phyloP scores from a whole-genome alignment of 2,113 vertebrate genomes.

The Syngnathus typhle region DNA sequence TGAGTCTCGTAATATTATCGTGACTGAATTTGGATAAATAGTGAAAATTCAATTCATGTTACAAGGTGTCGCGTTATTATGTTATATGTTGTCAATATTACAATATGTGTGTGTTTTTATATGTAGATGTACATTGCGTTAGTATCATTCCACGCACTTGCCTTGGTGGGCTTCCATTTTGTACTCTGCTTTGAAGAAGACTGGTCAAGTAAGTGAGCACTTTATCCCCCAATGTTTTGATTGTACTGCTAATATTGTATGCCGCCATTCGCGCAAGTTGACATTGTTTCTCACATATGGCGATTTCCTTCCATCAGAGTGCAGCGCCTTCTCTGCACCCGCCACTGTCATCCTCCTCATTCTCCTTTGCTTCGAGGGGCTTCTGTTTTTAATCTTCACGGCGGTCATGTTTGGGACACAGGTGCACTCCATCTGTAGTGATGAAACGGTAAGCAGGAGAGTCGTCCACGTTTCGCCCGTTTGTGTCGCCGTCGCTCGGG shows the following conservation, averaged over 20 bases:
- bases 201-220: slow-evolving; percentile 85
- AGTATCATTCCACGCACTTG: slow-evolving; percentile 88
- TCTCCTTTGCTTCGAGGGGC: slow-evolving; percentile 91
- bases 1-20: slow-evolving; percentile 69
- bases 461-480: neutral
- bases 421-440: slow-evolving; percentile 94
- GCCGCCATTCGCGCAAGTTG: neutral
- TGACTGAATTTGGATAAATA: neutral
- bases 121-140: slow-evolving; percentile 98
- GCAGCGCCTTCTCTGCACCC: slow-evolving; percentile 92
- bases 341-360: slow-evolving; percentile 94
- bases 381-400: slow-evolving; percentile 96
- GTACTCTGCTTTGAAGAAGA: slow-evolving; percentile 94
- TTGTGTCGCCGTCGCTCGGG: neutral
- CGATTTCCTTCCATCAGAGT: slow-evolving; percentile 71
- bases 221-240: neutral
- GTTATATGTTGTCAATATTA: too few relatives aligned
- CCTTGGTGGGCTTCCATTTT: slow-evolving; percentile 94
- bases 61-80: too few relatives aligned
- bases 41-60: neutral
- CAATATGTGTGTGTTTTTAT: slow-evolving; percentile 14
- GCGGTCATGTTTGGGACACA: slow-evolving; percentile 98
- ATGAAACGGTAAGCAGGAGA: slow-evolving; percentile 81
- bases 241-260: neutral
- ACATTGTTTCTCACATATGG: neutral